Percentiles rank a stretch among this genome's conserved stretches.
Evolutionary conservation across 2,888 invertebrate genomes (phyloP).

Genomic region (Anoplius nigerrimus): DNA sequence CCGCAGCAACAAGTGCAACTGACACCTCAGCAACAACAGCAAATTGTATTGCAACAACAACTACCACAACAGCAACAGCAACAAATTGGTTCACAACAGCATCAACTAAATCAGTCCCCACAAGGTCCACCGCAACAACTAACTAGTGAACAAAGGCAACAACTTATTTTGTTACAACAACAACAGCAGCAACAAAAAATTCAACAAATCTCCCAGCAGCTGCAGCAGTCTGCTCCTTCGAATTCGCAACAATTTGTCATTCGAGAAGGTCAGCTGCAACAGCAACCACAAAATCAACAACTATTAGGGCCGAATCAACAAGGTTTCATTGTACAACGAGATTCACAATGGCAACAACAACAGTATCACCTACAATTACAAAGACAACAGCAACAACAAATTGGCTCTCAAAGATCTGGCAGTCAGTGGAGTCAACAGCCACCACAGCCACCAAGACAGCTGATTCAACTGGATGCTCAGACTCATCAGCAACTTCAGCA

Average conservation of each 20-base stretch:
- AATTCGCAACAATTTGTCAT: constrained; percentile 72
- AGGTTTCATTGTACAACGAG: constrained; percentile 76
- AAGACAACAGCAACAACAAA: constrained; percentile 73
- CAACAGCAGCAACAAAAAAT: constrained; percentile 79
- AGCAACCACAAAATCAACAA: constrained; percentile 73
- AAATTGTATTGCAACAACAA: constrained; percentile 62
- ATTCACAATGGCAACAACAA: constrained; percentile 79
- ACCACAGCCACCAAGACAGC: constrained; percentile 79
- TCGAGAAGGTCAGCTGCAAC: constrained; percentile 72
- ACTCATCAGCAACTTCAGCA: constrained; percentile 90
- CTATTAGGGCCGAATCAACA: constrained; percentile 69
- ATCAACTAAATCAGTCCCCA: constrained; percentile 68
- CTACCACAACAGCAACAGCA: constrained; percentile 58
- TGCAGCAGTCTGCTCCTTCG: constrained; percentile 72
- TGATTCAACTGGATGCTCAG: constrained; percentile 89
- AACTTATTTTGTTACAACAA: constrained; percentile 76
- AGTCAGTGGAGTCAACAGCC: constrained; percentile 77
- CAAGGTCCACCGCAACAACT: constrained; percentile 75
- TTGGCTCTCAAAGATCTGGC: constrained; percentile 66
- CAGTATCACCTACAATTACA: constrained; percentile 77
- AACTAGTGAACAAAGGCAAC: constrained; percentile 70
- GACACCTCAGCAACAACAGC: constrained; percentile 64
- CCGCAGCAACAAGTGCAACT: constrained; percentile 69
- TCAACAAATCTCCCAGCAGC: constrained; percentile 75
- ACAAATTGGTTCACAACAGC: constrained; percentile 58